Base-by-base conservation (phyloP, 2,888 invertebrate genomes). In the Epistrophe eligans region DNA sequence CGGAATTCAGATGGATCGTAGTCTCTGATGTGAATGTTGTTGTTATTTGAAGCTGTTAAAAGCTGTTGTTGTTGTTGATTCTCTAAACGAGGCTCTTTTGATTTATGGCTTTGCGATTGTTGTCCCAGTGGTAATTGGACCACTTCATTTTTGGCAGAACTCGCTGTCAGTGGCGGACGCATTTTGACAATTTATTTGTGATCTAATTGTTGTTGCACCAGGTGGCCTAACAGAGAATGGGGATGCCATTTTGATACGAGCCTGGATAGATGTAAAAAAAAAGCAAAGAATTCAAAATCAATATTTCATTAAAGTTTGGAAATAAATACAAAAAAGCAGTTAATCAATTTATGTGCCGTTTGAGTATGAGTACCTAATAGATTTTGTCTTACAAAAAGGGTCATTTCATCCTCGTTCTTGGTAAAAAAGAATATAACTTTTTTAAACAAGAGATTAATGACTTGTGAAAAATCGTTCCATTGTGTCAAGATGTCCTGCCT, bases 371-470 rank as follows among this genome's bases (percentile, higher is more conserved):
- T 24, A 24, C 24, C 24, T 24, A 24, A 24, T 24, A 24, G 24
- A 24, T 19, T 50, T 52, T 50, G 8, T 17, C 62, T 24, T 62
- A 17, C 0, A 5, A 40, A 24, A 28, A 40, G 28, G 55, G 64
- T 24, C 38, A 28, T 35, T 50, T 43, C 15, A 19, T 6, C 1
- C 15, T 5, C 5, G 15, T 3, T 15, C 13, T 8, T 6, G 6
- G 24, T 24, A 11, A 11, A 15, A 17, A 28, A n/a, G n/a, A 5
- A 35, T 50, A 48, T 28, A 43, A 43, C 4, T 24, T 55, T 19
- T 55, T 17, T 5, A 8, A 15, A 88, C 88, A 88, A 88, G 90
- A 90, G 90, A 91, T 90, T 90, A 90, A 90, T 90, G 89, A 73
- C 55, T 73, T 57, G 55, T 62, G 45, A 60, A 67, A 50, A 82